Conservation (phyloP, 2,797 vertebrate species). For the Monodelphis domestica region DNA sequence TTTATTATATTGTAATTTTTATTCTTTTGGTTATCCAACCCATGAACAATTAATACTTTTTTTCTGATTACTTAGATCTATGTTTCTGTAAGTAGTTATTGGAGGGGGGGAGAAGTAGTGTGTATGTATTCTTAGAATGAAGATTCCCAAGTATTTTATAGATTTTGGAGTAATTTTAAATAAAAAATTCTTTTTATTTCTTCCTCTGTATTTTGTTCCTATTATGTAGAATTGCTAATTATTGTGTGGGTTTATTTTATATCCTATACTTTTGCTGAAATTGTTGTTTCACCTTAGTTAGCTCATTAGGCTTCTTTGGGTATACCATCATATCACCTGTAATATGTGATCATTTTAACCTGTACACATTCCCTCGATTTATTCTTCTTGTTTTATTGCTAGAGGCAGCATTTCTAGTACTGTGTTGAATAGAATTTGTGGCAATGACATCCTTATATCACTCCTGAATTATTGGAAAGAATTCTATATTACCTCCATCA, state of each 20-base stretch:
- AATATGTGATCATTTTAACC: neutral
- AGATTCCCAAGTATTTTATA: neutral
- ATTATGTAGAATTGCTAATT: neutral
- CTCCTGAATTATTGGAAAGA: neutral
- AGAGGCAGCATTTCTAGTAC: neutral
- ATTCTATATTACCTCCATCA: neutral
- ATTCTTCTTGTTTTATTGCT: neutral
- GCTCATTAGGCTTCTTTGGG: neutral
- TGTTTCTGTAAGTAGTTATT: neutral
- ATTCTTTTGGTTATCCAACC: neutral
- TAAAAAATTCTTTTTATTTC: neutral
- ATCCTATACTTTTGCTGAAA: neutral
- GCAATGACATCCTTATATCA: neutral
- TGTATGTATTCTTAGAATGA: neutral
- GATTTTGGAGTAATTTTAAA: neutral
- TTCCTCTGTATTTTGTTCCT: neutral
- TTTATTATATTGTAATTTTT: neutral
- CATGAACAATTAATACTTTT: neutral
- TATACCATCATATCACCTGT: neutral
- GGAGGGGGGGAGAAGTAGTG: too few relatives aligned
- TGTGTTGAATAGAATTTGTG: neutral
- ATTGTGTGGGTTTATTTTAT: neutral
- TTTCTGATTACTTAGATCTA: neutral
- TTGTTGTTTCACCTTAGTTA: neutral
- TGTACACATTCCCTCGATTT: neutral